These are phyloP conservation scores for Trinorchestia longiramus DNA, from an alignment of 1,140 invertebrate genomes.

Conservation along the genomic window DNA sequence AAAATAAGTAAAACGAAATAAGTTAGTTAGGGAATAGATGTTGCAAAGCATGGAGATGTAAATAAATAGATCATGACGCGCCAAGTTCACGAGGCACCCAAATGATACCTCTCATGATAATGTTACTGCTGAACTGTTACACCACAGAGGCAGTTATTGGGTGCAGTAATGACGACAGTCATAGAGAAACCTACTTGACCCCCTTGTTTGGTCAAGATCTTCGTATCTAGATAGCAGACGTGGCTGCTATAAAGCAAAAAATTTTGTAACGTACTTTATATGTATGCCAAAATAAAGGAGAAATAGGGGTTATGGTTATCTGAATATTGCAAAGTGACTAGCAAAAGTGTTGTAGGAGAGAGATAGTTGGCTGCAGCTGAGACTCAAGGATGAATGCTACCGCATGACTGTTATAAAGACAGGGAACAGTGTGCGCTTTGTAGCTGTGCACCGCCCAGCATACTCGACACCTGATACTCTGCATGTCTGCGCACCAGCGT, in stretches of 20 bases:
- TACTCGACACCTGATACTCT: conserved; percentile 15
- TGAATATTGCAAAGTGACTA: neutral
- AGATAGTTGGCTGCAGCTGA: neutral
- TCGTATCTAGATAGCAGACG: no score
- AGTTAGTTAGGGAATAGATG: neutral
- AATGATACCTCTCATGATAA: neutral
- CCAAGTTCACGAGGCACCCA: neutral
- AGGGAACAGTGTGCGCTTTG: conserved; percentile 26
- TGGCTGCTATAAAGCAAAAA: neutral
- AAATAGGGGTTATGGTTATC: neutral
- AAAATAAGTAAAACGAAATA: neutral
- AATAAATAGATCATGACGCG: neutral
- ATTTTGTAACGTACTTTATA: neutral
- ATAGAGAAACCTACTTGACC: no score
- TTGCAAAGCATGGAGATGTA: neutral
- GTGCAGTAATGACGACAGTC: neutral
- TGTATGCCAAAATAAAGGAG: neutral
- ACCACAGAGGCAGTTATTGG: neutral
- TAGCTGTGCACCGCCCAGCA: neutral
- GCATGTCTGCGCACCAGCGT: neutral
- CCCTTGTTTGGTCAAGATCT: neutral
- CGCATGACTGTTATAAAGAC: conserved; percentile 11
- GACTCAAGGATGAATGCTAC: neutral
- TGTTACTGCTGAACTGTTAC: neutral
- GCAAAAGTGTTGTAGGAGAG: neutral